Base-by-base conservation (phyloP, 2,888 invertebrate species). In the Eudasyphora cyanicolor region DNA sequence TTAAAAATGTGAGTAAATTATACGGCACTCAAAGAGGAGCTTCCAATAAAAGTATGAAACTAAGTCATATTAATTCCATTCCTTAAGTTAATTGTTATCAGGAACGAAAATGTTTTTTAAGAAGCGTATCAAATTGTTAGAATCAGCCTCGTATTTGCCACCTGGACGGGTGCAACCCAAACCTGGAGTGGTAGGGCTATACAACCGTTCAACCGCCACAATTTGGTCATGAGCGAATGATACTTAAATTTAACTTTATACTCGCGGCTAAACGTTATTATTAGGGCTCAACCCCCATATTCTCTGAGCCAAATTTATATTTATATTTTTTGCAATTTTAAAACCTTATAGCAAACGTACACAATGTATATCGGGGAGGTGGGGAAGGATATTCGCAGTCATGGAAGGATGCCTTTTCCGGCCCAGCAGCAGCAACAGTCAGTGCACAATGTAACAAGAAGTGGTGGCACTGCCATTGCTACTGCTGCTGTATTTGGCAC, bases 181-280 rank as follows among this genome's bases (percentile, higher is more conserved):
- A 38, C 38, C 12, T 38, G 7, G n/a, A n/a, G n/a, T 38, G 12
- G 6, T 38, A 38, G 38, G 10, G 12, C n/a, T 45, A n/a, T n/a
- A n/a, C n/a, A n/a, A 2, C 45, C 45, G 2, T 0, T 6, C 29
- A 32, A 29, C 17, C 29, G 8, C 32, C 32, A 29, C n/a, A n/a
- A 32, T 14, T 29, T n/a, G 74, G n/a, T 42, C 62, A 32, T 10
- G 7, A 32, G 35, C 19, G 17, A 71, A 74, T 27, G n/a, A n/a
- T 8, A 77, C 57, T 74, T 73, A 67, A 67, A 76, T 42, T 82
- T 62, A 54, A 80, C 77, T 70, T 62, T 42, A 42, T 60, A 45
- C 35, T 32, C 35, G 38, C 45, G 78, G 57, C 21, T 57, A 35
- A 62, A 70, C 54, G 73, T 14, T 80, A 12, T 45, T 70, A 45